These are phyloP conservation scores for Platycercus adscitus DNA, from an alignment of 2,113 vertebrate species.

Conservation along the genomic window DNA sequence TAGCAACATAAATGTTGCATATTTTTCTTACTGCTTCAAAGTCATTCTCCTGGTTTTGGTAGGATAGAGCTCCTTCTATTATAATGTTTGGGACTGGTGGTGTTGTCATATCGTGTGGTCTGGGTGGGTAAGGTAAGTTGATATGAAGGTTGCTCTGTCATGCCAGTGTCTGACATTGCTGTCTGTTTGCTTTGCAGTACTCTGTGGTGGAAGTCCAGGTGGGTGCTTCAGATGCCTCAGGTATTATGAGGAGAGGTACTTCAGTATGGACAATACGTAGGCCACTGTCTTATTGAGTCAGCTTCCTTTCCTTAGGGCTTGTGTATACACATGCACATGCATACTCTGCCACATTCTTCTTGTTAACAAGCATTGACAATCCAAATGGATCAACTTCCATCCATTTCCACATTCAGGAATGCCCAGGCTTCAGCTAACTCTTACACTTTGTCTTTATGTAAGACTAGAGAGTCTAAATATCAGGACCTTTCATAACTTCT, in stretches of 20 bases:
- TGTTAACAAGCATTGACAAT: background rate
- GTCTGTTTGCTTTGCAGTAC: conserved; percentile 58
- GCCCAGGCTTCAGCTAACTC: background rate
- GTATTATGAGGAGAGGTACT: background rate
- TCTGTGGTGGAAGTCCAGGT: conserved; percentile 57
- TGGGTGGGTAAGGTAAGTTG: background rate
- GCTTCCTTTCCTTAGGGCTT: background rate
- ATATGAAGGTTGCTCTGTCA: background rate
- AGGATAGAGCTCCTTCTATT: background rate
- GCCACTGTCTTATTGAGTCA: background rate
- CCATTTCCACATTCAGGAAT: background rate
- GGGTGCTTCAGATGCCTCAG: background rate
- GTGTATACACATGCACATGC: rapidly evolving
- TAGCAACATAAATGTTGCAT: rapidly evolving
- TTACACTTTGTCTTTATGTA: background rate
- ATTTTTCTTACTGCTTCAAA: background rate
- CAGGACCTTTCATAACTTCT: background rate
- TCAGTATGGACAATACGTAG: background rate
- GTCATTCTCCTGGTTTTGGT: background rate
- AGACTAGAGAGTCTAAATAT: background rate
- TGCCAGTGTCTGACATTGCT: background rate
- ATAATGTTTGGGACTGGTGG: background rate
- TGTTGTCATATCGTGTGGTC: background rate
- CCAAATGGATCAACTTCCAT: background rate
- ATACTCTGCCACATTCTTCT: background rate